Base-by-base conservation (phyloP, 1,140 invertebrate species). In the Drosophila hydei region DNA sequence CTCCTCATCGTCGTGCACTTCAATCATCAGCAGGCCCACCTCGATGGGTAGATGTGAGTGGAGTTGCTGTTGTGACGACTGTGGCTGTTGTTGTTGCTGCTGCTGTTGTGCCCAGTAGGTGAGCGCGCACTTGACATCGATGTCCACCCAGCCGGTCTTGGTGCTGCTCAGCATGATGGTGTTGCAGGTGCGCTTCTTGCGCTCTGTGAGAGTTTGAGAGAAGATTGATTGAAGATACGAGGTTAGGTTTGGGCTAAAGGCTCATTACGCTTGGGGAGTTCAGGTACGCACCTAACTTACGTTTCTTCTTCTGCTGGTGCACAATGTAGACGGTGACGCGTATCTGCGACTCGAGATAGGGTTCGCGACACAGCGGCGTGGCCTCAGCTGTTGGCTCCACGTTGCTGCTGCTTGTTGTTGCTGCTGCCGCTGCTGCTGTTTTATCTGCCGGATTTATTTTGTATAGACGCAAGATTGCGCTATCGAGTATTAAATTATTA, bases 1-100 rank as follows among this genome's bases (percentile, higher is more conserved):
- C 63, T 91, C 87, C 72, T 91, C 90, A 12, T 91, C 89, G 27
- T 91, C 91, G 21, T 91, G 89, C 23, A 91, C 87, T 63, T 91
- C 91, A 14, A 91, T 90, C 71, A 90, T 70, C 11, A 91, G 68
- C 36, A 77, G 56, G 0, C 90, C 90, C 9, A 89, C 72, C 2
- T 85, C 43, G 40, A 89, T 73, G 30, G 83, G 56, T 6, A 48
- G 23, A 27, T 76, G 65, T 11, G 47, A 25, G 4, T 52, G 45
- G 0, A 56, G 63, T 19, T 56, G 50, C 9, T 72, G 61, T 16
- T 75, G 69, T 12, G 56, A 55, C 18, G 50, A 40, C n/a, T 14
- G 23, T n/a, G n/a, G 23, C 1, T 67, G 60, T 11, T 43, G 52
- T 12, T 51, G 54, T 0, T 64, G 43, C n/a, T 47, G 55, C n/a